phyloP scores from a whole-genome alignment of 2,888 invertebrate genomes.

The Hydrotaea diabolus region DNA sequence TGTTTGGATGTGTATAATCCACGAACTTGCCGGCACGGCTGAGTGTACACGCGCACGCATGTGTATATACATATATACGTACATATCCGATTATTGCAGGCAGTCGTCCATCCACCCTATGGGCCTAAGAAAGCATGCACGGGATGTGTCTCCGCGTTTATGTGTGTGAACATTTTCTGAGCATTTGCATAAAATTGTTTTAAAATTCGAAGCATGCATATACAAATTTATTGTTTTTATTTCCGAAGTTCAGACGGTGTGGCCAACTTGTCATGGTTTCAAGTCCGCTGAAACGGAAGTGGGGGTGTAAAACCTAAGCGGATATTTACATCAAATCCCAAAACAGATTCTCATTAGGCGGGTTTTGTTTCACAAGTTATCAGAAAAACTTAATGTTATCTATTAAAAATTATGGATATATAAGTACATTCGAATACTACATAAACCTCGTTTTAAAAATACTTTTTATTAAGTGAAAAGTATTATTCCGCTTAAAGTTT shows the following conservation, averaged over 20 bases:
- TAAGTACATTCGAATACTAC: no score
- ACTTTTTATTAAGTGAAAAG: no score
- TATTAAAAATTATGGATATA: no score
- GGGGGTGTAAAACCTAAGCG: background rate
- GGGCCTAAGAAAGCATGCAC: background rate
- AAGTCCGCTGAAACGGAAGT: background rate
- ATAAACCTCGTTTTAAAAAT: no score
- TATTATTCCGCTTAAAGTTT: no score
- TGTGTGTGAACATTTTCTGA: background rate
- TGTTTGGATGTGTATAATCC: background rate
- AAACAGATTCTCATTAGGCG: background rate
- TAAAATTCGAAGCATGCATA: constrained; percentile 52
- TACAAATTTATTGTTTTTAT: constrained; percentile 36
- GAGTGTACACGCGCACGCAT: constrained; percentile 15
- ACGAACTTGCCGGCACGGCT: background rate
- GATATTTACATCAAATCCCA: background rate
- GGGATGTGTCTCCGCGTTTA: background rate
- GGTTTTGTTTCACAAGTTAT: no score
- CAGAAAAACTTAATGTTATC: no score
- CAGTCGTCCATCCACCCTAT: background rate
- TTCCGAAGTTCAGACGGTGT: constrained; percentile 29
- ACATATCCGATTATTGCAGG: constrained; percentile 12
- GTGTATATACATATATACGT: constrained; percentile 23
- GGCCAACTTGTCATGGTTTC: background rate
- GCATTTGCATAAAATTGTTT: constrained; percentile 35